Percentiles rank a stretch among this genome's conserved stretches.
These are phyloP conservation scores for Ormyrus thymus DNA, from an alignment of 2,888 invertebrate species.

Conservation along the genomic window DNA sequence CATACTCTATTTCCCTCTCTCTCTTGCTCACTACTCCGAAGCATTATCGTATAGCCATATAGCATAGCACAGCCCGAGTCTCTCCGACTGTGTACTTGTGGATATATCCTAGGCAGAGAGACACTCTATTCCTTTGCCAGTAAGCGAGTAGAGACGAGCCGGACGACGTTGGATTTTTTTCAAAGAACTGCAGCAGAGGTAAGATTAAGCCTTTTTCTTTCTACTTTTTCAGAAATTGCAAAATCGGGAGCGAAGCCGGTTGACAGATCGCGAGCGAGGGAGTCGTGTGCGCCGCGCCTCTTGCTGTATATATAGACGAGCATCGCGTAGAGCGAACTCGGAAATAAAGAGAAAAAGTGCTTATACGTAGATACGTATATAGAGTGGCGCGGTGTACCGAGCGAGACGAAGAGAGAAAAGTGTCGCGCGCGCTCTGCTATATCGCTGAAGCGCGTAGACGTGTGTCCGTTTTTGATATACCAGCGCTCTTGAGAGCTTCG, in stretches of 20 bases:
- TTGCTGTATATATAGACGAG: neutral
- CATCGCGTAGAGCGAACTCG: neutral
- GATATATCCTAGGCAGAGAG: too few relatives aligned
- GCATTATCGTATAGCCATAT: neutral
- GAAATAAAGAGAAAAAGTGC: neutral
- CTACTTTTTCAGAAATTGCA: too few relatives aligned
- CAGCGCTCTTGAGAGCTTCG: constrained; percentile 3
- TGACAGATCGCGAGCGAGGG: constrained; percentile 39
- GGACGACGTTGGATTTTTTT: too few relatives aligned
- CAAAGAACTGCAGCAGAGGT: too few relatives aligned
- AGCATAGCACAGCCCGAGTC: neutral
- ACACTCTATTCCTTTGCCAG: too few relatives aligned
- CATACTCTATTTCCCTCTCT: constrained; percentile 15
- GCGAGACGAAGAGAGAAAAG: neutral
- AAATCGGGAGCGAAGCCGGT: constrained; percentile 27
- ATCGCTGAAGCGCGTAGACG: constrained; percentile 9
- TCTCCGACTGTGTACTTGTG: neutral
- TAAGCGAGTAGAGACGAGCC: neutral
- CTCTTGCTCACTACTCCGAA: neutral
- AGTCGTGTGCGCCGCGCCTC: constrained; percentile 19
- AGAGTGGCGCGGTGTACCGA: too few relatives aligned
- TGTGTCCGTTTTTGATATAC: constrained; percentile 42
- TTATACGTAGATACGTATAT: neutral
- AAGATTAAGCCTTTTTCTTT: too few relatives aligned
- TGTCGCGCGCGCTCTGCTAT: neutral